These are phyloP conservation scores for Caenorhabditis brenneri DNA, from an alignment of 1,140 invertebrate species.

Conservation along the genomic window DNA sequence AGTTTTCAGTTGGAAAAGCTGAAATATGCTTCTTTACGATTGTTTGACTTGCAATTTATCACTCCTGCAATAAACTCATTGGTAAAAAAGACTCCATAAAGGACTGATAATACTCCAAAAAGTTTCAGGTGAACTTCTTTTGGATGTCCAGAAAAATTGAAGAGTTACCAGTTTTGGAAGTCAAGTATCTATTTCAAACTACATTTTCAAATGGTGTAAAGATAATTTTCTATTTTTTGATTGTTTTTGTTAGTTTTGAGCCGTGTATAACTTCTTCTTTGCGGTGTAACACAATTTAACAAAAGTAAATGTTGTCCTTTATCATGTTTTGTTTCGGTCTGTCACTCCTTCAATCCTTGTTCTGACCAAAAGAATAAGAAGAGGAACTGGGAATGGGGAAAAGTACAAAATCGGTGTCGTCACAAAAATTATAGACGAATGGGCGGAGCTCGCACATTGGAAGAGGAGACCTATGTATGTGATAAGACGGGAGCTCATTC, in stretches of 20 bases:
- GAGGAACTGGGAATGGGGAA: not conserved
- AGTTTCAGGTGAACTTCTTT: slow-evolving; percentile 1
- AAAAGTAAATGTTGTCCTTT: not conserved
- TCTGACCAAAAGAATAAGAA: not conserved
- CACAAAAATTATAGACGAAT: slow-evolving; percentile 5
- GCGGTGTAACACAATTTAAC: not conserved
- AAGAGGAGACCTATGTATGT: not conserved
- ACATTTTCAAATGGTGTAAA: not conserved
- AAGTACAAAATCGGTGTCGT: not conserved
- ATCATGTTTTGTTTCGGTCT: not conserved
- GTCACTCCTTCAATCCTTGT: too few species aligned
- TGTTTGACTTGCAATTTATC: slow-evolving; percentile 32
- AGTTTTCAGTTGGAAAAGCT: not conserved
- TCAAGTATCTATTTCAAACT: not conserved
- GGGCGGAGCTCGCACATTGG: slow-evolving; percentile 7
- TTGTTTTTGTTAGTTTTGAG: slow-evolving; percentile 8
- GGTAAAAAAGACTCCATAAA: not conserved
- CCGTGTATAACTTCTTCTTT: not conserved
- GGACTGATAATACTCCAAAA: not conserved
- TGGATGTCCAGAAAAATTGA: slow-evolving; percentile 31
- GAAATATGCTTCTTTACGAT: slow-evolving; percentile 11
- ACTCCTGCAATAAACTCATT: slow-evolving; percentile 7
- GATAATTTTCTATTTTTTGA: not conserved
- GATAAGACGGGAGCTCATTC: slow-evolving; percentile 37
- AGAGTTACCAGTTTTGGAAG: not conserved